Evolutionary conservation across 2,797 vertebrate species (phyloP), one percentile per base, ranked within the genome.

Genomic region (Sciurus carolinensis): DNA sequence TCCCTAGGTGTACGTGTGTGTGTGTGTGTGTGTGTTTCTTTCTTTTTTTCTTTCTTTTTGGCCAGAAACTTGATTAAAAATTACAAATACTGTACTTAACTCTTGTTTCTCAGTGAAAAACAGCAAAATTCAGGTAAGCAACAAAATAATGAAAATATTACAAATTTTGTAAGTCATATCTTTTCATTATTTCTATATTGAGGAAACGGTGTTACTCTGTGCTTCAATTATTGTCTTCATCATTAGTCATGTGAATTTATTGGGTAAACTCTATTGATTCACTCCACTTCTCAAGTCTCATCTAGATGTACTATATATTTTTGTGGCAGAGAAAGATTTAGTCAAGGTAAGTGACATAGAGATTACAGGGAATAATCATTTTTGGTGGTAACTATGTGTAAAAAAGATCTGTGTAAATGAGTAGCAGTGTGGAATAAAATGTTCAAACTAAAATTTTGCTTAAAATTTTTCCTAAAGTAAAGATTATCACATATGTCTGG

Each of bases 181-280:
- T 82, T 54, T 62, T 42, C n/a, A 52, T 33, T 44, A 36, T 36
- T 67, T 7, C 14, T 59, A 42, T 3, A 20, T 18, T n/a, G 24
- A 26, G 36, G 1, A 26, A 12, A 64, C 7, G 0, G 1, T 62
- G 1, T 67, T 3, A 44, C 6, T 39, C n/a, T 39, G 12, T 12
- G 33, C 22, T 67, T 59, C 4, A 80, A 13, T 73, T 50, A 59
- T 28, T 42, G 15, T 47, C 50, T 91, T 73, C 57, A 59, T 59
- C 22, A 59, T 17, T 33, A 28, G 12, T 59, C 26, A 36, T 7
- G 24, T 59, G 2, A 26, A 4, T 52, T 52, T 88, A 18, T 44
- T 28, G 30, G 17, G 22, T 57, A 52, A 88, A 71, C 7, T 22
- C 26, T 69, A 30, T 1, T 18, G 33, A 59, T 59, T 15, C 4